Evolutionary conservation across 2,797 vertebrate species (phyloP), one percentile per base, ranked within the genome.

Genomic region (Sphenodon punctatus): DNA sequence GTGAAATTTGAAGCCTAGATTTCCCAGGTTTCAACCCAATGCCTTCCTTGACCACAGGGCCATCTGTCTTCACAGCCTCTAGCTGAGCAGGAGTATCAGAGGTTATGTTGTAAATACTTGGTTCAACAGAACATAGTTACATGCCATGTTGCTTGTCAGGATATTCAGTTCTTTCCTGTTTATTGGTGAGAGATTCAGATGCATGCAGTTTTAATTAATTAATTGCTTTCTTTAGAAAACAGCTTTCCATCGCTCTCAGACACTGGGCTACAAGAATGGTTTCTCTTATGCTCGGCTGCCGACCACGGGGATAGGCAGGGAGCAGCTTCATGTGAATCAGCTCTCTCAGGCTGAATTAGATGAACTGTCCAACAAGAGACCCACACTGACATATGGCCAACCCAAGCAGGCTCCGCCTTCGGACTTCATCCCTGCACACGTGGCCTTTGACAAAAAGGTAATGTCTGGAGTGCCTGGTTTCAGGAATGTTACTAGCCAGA

Each of bases 371-470:
- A 93, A 55, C 20, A 93, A 92, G 46, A 88, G 74, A 42, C 86
- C 96, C 6, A 51, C 85, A 1, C 67, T 96, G 38, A 96, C 94
- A 12, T 96, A 96, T 0, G 95, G 95, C 19, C 84, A 89, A 39
- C 60, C 84, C 60, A 95, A 89, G 65, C 84, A 71, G 30, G 36
- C 84, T 41, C 86, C 94, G 1, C 84, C 84, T 15, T 42, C 94
- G 7, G 81, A 86, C 19, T 98, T 99, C 89, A 58, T 97, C 77
- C 99, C 99, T 56, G 96, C 97, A 5, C 93, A 98, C 3, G 98
- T 98, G 82, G 94, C 95, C 82, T 96, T 97, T 34, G 97, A 99
- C 95, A 99, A 99, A 92, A 99, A 99, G 98, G 99, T 99, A 96
- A 77, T 27, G 14, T 68, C 23, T 67, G 85, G 84, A 89, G 82